These are phyloP conservation scores for Phyllopteryx taeniolatus DNA, from an alignment of 2,113 vertebrate species.

Conservation along the genomic window DNA sequence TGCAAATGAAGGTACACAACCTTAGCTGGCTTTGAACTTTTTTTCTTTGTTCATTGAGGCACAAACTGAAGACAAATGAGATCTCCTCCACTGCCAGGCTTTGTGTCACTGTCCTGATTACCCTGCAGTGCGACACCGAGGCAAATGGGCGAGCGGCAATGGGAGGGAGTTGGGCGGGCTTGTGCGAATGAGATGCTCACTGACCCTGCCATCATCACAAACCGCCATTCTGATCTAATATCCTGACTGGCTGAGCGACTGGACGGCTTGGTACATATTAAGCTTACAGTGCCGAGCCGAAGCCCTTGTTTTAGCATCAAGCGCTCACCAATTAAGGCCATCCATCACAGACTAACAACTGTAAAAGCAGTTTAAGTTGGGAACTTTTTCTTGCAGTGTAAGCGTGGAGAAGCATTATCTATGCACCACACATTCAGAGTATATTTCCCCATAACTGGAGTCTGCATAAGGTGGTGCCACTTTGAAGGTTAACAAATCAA, in stretches of 20 bases:
- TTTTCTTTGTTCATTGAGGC: conserved; percentile 40
- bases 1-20: conserved; percentile 59
- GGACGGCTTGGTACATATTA: conserved; percentile 44
- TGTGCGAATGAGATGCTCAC: conserved; percentile 65
- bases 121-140: conserved; percentile 59
- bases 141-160: conserved; percentile 52
- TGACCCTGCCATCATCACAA: conserved; percentile 71
- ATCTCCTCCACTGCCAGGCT: conserved; percentile 55
- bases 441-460: conserved; percentile 35
- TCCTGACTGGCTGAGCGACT: conserved; percentile 58
- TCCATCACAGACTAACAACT: conserved; percentile 11
- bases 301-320: conserved; percentile 43
- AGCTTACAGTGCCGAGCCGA: conserved; percentile 33
- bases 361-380: conserved; percentile 11
- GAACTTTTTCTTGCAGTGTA: conserved; percentile 2
- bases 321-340: conserved; percentile 15
- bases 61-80: conserved; percentile 59
- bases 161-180: conserved; percentile 33
- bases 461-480: conserved; percentile 34
- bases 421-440: conserved; percentile 6
- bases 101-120: conserved; percentile 71
- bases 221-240: conserved; percentile 72
- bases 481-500: conserved; percentile 64
- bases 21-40: conserved; percentile 56
- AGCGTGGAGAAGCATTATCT: conserved; percentile 2